These are phyloP conservation scores for Megaceryle maxima DNA, from an alignment of 2,113 vertebrate genomes.

Conservation along the genomic window DNA sequence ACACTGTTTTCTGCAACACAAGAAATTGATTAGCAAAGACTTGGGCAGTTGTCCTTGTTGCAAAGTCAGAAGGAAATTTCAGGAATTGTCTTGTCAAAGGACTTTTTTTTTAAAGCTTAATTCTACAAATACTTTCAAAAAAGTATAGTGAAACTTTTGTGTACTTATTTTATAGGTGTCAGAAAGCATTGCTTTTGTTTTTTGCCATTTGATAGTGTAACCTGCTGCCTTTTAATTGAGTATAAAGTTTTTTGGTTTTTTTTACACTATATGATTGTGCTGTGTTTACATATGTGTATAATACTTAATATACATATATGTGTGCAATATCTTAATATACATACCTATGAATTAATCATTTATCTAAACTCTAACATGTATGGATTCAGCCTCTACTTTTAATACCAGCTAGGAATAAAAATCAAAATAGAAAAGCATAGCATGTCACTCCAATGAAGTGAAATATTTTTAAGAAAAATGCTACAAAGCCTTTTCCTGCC, in stretches of 20 bases:
- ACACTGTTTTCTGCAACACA: not conserved
- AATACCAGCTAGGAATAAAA: not conserved
- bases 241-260: not conserved
- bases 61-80: conserved; percentile 19
- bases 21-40: conserved; percentile 3
- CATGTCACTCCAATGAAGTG: not conserved
- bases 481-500: not conserved
- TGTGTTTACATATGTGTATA: not conserved
- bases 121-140: not conserved
- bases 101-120: not conserved
- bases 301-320: not conserved
- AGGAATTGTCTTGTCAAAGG: not conserved
- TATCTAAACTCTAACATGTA: not conserved
- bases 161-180: not conserved
- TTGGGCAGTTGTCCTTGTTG: conserved; percentile 24
- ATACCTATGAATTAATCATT: not conserved
- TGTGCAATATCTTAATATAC: not conserved
- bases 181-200: not conserved
- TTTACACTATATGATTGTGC: not conserved
- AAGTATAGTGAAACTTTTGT: not conserved
- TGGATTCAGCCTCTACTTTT: not conserved
- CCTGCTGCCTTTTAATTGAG: not conserved
- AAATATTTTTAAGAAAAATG: not conserved
- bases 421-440: not conserved
- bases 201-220: not conserved